A percentile compares a stretch with the other conserved stretches of the same genome.
These are phyloP conservation scores for Huso huso DNA, from an alignment of 2,797 vertebrate species.

Conservation along the genomic window DNA sequence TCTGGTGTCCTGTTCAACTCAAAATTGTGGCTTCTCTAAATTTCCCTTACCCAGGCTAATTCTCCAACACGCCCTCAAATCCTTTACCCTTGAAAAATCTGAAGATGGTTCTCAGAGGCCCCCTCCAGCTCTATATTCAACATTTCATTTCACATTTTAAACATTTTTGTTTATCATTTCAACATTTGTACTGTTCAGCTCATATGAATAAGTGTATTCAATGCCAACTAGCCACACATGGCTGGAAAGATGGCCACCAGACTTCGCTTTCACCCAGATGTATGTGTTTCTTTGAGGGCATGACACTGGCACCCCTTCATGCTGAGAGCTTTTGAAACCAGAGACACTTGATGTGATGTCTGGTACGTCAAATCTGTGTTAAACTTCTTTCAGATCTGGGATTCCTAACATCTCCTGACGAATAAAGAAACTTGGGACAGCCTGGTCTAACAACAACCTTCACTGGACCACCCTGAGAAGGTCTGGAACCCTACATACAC, in stretches of 20 bases:
- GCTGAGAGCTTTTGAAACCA: conserved; percentile 93
- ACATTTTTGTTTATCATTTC: too few species aligned
- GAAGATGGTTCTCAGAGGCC: too few species aligned
- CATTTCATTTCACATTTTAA: too few species aligned
- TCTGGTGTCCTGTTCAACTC: too few species aligned
- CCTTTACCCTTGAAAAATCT: too few species aligned
- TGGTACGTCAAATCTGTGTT: conserved; percentile 69
- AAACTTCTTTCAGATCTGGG: conserved; percentile 59
- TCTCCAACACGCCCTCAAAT: too few species aligned
- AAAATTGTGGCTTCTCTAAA: too few species aligned
- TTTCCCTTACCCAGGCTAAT: too few species aligned
- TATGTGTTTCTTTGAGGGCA: conserved; percentile 62
- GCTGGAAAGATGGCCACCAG: conserved; percentile 52
- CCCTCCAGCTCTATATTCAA: too few species aligned
- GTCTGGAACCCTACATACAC: conserved; percentile 88
- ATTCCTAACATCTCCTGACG: conserved; percentile 65
- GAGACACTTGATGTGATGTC: conserved; percentile 99
- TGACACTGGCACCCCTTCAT: conserved; percentile 72
- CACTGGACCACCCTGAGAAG: conserved; percentile 76
- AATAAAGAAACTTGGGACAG: conserved; percentile 65
- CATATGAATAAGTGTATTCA: conserved; percentile 50
- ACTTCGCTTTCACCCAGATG: conserved; percentile 71
- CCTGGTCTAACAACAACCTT: conserved; percentile 50
- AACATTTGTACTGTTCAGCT: conserved; percentile 15
- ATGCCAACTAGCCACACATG: conserved; percentile 52